phyloP scores from a whole-genome alignment of 2,888 invertebrate genomes.

The Thecophora atra region DNA sequence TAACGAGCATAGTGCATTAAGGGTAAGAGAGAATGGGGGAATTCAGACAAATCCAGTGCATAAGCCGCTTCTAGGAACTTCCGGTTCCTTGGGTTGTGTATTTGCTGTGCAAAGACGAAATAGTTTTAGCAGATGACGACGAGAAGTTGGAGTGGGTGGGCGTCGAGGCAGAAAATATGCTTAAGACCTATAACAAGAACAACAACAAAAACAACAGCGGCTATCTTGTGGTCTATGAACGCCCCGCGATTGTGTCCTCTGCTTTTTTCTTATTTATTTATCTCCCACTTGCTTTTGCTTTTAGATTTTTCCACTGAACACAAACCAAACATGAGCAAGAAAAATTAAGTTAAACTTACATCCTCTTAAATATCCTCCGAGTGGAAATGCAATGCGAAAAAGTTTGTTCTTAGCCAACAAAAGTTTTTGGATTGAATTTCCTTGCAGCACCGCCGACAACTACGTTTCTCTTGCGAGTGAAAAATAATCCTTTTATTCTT shows the following conservation, averaged over 20 bases:
- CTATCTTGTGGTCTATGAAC: constrained; percentile 1
- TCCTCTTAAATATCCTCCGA: constrained; percentile 29
- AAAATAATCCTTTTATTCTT: constrained; percentile 26
- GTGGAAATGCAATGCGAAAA: constrained; percentile 21
- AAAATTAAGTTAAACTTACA: constrained; percentile 14
- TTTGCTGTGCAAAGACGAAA: too few species aligned
- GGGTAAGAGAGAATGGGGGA: background rate
- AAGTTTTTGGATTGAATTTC: constrained; percentile 31
- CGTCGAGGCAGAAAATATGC: background rate
- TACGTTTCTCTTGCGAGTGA: background rate
- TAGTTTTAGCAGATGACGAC: too few species aligned
- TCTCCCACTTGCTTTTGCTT: background rate
- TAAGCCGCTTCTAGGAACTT: constrained; percentile 15
- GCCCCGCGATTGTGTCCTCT: background rate
- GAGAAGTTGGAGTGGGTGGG: background rate
- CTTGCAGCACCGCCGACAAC: background rate
- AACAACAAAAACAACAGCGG: background rate
- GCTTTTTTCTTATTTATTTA: background rate
- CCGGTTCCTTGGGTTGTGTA: background rate
- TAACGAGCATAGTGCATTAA: constrained; percentile 22
- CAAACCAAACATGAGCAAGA: background rate
- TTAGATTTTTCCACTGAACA: constrained; percentile 12
- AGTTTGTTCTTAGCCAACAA: constrained; percentile 10
- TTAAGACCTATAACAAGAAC: background rate
- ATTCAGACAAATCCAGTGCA: constrained; percentile 27